phyloP scores from a whole-genome alignment of 2,113 vertebrate species.

The Acinonyx jubatus region DNA sequence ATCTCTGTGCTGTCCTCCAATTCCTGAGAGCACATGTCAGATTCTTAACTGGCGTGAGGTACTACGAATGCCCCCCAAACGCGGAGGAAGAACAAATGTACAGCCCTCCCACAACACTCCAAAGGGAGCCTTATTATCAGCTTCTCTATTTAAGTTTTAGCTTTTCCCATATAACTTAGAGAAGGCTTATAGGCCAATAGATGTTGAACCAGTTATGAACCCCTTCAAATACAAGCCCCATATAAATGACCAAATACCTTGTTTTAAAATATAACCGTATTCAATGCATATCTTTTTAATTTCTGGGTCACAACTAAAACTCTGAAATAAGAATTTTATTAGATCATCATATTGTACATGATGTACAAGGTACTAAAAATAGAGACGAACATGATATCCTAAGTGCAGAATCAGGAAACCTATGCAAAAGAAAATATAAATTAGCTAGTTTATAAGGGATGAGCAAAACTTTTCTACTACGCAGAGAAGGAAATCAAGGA shows the following conservation, averaged over 20 bases:
- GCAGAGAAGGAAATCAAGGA: neutral
- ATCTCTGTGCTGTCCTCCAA: neutral
- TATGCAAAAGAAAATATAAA: neutral
- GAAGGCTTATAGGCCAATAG: neutral
- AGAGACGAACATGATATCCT: neutral
- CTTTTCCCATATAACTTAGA: neutral
- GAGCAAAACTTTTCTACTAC: neutral
- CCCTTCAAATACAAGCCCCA: neutral
- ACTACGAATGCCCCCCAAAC: neutral
- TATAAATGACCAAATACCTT: neutral
- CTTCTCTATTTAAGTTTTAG: neutral
- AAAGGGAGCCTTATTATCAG: neutral
- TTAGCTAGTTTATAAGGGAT: neutral
- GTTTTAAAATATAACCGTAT: neutral
- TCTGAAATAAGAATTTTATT: neutral
- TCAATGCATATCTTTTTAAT: neutral
- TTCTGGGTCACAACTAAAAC: neutral
- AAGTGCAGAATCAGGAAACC: neutral
- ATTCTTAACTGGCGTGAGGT: neutral
- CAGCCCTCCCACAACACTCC: neutral
- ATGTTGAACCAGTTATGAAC: neutral
- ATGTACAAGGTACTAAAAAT: neutral
- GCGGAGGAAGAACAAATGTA: neutral
- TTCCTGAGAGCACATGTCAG: neutral
- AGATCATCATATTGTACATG: neutral